phyloP scores from a whole-genome alignment of 2,797 vertebrate genomes.

The Buceros bicornis region DNA sequence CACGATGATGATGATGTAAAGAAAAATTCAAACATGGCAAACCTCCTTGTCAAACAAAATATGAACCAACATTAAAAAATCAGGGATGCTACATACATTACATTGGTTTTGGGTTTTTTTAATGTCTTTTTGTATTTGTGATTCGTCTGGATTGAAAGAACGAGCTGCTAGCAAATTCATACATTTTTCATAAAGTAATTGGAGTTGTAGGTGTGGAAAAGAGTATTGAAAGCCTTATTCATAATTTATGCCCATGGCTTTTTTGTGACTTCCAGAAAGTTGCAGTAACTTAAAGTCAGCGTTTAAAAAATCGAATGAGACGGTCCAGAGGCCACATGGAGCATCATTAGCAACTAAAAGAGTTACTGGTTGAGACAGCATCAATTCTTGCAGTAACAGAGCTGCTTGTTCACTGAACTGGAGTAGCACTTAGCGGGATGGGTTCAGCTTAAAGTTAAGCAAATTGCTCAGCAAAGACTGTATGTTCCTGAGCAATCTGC shows the following conservation, averaged over 20 bases:
- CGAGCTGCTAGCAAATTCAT: not conserved
- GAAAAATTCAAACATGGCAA: not conserved
- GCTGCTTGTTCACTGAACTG: not conserved
- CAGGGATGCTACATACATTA: not conserved
- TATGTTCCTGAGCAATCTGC: not conserved
- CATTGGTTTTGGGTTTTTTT: not conserved
- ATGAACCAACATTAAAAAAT: not conserved
- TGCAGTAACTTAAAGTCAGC: not conserved
- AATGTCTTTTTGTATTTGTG: not conserved
- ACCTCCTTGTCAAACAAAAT: not conserved
- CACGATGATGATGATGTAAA: not conserved
- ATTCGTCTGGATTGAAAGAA: not conserved
- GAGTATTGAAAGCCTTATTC: not conserved
- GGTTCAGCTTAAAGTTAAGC: not conserved
- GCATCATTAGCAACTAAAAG: not conserved
- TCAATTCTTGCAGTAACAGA: not conserved
- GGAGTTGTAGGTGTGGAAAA: not conserved
- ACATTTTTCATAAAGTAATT: not conserved
- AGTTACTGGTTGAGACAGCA: not conserved
- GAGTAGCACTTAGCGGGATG: not conserved
- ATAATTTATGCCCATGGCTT: not conserved
- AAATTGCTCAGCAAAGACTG: not conserved
- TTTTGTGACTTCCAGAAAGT: constrained; percentile 21
- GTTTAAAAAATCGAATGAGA: not conserved
- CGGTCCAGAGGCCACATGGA: not conserved